Evolutionary conservation across 2,113 vertebrate genomes (phyloP).

Genomic region (Polyodon spathula): DNA sequence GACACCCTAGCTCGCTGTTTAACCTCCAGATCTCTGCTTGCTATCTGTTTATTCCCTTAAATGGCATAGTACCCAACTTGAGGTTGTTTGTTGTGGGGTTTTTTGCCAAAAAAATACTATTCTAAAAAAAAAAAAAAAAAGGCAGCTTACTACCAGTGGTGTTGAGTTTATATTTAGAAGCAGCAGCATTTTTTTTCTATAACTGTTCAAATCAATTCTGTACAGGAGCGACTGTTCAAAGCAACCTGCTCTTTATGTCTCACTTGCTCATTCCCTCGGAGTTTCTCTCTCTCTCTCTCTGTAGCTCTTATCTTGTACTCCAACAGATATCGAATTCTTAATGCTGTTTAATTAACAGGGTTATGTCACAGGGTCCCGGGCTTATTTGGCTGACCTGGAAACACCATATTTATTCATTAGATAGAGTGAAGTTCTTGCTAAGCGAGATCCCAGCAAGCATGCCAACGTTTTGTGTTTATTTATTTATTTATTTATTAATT

Average conservation of each 20-base stretch:
- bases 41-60: neutral
- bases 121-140: too few species aligned
- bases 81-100: too few species aligned
- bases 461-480: too few species aligned
- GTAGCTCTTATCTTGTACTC: neutral
- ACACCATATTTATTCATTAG: too few species aligned
- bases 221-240: neutral
- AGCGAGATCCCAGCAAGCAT: too few species aligned
- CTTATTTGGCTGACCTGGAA: too few species aligned
- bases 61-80: neutral
- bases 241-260: neutral
- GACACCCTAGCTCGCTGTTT: neutral
- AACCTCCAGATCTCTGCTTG: neutral
- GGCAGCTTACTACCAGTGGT: neutral
- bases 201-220: neutral
- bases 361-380: too few species aligned
- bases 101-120: too few species aligned
- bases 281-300: neutral
- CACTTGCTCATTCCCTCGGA: neutral
- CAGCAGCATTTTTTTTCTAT: neutral
- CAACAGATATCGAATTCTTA: neutral
- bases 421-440: too few species aligned
- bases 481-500: too few species aligned
- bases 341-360: too few species aligned
- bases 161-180: neutral